Percentiles rank a stretch among this genome's conserved stretches.
Conservation (phyloP, 1,140 invertebrate genomes). For the Zaprionus camerounensis region DNA sequence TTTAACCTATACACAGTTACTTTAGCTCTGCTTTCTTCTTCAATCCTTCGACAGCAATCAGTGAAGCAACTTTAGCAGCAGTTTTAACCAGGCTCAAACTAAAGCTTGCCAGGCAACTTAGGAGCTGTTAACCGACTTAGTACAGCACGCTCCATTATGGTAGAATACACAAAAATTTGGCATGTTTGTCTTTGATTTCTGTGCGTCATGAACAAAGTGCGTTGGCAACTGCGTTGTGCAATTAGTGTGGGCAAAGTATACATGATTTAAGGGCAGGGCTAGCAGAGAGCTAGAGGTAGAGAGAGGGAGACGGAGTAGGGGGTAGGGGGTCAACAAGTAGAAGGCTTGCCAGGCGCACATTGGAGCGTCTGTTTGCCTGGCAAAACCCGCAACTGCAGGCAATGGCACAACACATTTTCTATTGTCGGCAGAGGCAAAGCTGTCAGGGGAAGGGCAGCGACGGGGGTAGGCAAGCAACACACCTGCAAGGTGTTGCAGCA, state of each 20-base stretch:
- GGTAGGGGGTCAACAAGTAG: not conserved
- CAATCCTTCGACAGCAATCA: not conserved
- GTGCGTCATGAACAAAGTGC: not conserved
- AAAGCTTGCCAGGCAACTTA: not conserved
- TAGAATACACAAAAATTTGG: not conserved
- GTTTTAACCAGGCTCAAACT: not conserved
- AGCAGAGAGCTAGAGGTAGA: not conserved
- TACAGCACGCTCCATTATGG: not conserved
- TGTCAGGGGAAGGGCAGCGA: not conserved
- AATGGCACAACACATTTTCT: conserved; percentile 4
- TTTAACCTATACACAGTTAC: too few species aligned
- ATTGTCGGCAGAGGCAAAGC: not conserved
- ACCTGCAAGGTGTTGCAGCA: conserved; percentile 17
- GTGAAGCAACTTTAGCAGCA: not conserved
- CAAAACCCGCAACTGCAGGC: conserved; percentile 3
- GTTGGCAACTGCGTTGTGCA: not conserved
- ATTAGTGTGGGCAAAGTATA: conserved; percentile 3
- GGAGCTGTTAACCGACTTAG: not conserved
- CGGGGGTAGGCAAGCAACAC: not conserved
- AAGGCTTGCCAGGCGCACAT: not conserved
- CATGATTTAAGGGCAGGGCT: not conserved
- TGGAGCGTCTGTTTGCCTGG: not conserved
- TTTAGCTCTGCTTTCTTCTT: not conserved
- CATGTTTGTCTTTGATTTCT: conserved; percentile 7
- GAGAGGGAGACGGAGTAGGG: not conserved